These are phyloP conservation scores for Synanthedon tipuliformis DNA, from an alignment of 2,888 invertebrate species.

Conservation along the genomic window DNA sequence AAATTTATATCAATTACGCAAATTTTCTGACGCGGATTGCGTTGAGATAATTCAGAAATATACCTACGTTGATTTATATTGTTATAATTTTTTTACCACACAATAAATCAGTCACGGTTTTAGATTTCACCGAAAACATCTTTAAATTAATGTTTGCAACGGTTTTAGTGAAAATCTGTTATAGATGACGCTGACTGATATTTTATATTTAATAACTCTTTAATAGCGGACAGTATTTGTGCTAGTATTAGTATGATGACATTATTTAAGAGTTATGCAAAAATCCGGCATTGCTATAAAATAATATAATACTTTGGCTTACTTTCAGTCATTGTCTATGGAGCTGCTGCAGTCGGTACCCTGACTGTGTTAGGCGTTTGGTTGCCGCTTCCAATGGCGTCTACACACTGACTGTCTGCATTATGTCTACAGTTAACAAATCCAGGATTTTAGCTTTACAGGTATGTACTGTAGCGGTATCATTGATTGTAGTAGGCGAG, in stretches of 20 bases:
- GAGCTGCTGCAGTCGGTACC: constrained; percentile 81
- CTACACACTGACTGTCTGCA: constrained; percentile 86
- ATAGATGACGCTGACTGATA: too few species aligned
- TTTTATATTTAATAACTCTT: too few species aligned
- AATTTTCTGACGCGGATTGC: too few species aligned
- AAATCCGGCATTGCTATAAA: neutral
- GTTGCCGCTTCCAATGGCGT: constrained; percentile 84
- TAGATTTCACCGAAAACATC: too few species aligned
- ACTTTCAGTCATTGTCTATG: constrained; percentile 79
- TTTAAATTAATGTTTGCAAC: too few species aligned
- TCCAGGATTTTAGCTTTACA: constrained; percentile 87
- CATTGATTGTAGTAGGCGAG: too few species aligned
- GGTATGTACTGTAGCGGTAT: constrained; percentile 50
- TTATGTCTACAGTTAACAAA: constrained; percentile 89
- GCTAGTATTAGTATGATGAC: neutral
- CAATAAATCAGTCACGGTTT: too few species aligned
- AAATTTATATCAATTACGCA: too few species aligned
- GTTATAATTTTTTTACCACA: too few species aligned
- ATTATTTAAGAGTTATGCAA: neutral
- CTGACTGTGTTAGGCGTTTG: constrained; percentile 82
- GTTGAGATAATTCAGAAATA: too few species aligned
- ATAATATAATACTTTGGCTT: neutral
- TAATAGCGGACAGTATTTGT: neutral
- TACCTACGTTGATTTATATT: too few species aligned
- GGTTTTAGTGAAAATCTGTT: too few species aligned